Evolutionary conservation across 2,888 invertebrate species (phyloP).

Genomic region (Patella ulyssiponensis): DNA sequence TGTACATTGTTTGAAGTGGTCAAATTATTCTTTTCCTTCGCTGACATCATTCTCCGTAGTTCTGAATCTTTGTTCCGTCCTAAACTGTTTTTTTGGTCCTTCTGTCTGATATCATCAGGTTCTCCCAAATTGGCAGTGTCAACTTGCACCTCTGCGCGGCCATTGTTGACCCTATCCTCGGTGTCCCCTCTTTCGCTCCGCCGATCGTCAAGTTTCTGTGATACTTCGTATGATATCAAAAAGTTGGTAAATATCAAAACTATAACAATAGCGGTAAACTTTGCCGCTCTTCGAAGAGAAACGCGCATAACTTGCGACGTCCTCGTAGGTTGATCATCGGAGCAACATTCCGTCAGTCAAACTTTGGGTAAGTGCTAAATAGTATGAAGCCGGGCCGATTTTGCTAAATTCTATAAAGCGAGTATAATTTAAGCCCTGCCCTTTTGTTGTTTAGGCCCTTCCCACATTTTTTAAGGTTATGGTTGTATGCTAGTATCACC

Average conservation of each 20-base stretch:
- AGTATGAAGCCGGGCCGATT: no score
- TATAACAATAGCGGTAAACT: conserved; percentile 34
- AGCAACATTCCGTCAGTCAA: conserved; percentile 3
- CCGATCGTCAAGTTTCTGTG: background rate
- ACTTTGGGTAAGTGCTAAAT: no score
- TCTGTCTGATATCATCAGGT: conserved; percentile 27
- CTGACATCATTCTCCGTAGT: conserved; percentile 2
- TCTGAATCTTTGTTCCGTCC: background rate
- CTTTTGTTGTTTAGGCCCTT: no score
- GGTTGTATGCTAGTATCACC: no score
- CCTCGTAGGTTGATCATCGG: background rate
- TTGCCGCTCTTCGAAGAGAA: conserved; percentile 45
- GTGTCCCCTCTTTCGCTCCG: background rate
- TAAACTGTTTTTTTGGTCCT: conserved; percentile 10
- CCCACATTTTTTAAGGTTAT: no score
- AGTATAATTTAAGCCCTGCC: no score
- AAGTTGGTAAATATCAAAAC: conserved; percentile 35
- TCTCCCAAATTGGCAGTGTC: conserved; percentile 27
- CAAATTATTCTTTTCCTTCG: conserved; percentile 16
- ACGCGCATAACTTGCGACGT: conserved; percentile 41
- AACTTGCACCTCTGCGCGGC: conserved; percentile 24
- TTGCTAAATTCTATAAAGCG: no score
- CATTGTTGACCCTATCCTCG: background rate
- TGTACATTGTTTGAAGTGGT: background rate
- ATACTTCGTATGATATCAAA: conserved; percentile 17